Conservation (phyloP, 2,888 invertebrate genomes). For the Dysmachus trigonus region DNA sequence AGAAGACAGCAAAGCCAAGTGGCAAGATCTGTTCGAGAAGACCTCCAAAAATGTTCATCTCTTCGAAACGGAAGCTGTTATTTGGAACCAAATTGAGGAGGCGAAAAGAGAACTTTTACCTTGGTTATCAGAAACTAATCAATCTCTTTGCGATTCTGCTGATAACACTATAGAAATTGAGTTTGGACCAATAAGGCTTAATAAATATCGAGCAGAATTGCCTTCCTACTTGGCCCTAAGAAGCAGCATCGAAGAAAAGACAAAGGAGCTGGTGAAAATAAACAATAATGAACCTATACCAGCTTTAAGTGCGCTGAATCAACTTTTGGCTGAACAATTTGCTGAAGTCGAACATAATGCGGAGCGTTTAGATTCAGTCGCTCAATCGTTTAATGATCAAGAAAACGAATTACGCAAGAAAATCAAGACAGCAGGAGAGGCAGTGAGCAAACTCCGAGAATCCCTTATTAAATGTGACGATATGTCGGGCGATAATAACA, state of each 20-base stretch:
- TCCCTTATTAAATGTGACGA: slow-evolving; percentile 90
- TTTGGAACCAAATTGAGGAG: slow-evolving; percentile 92
- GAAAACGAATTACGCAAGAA: slow-evolving; percentile 77
- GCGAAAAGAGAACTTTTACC: slow-evolving; percentile 82
- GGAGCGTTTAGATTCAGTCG: slow-evolving; percentile 76
- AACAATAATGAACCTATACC: slow-evolving; percentile 77
- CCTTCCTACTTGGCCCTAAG: slow-evolving; percentile 80
- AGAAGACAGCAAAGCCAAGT: slow-evolving; percentile 71
- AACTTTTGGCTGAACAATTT: slow-evolving; percentile 80
- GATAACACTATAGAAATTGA: slow-evolving; percentile 83
- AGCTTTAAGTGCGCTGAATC: slow-evolving; percentile 71
- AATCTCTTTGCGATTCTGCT: slow-evolving; percentile 77
- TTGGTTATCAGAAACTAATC: slow-evolving; percentile 86
- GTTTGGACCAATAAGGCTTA: slow-evolving; percentile 78
- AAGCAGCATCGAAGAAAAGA: slow-evolving; percentile 81
- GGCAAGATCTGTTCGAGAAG: slow-evolving; percentile 77
- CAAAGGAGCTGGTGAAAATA: slow-evolving; percentile 79
- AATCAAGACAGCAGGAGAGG: slow-evolving; percentile 76
- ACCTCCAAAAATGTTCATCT: slow-evolving; percentile 79
- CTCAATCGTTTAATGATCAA: slow-evolving; percentile 77
- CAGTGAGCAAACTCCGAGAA: slow-evolving; percentile 78
- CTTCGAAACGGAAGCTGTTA: slow-evolving; percentile 87
- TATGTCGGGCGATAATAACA: slow-evolving; percentile 85
- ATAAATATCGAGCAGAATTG: slow-evolving; percentile 86
- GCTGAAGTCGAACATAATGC: slow-evolving; percentile 77